phyloP scores from a whole-genome alignment of 2,113 vertebrate genomes.

The Heterochromis multidens region DNA sequence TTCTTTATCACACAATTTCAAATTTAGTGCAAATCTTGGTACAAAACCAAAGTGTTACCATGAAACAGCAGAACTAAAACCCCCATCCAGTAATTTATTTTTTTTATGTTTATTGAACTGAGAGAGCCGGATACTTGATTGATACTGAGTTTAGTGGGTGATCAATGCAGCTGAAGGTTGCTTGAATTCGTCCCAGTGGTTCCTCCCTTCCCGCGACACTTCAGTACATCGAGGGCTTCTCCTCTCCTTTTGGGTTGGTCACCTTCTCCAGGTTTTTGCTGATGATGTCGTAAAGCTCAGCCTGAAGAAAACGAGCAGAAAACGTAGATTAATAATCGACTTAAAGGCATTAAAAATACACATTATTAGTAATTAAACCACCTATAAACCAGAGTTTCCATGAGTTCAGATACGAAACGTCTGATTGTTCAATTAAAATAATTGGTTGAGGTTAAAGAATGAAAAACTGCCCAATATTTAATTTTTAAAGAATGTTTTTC shows the following conservation, averaged over 20 bases:
- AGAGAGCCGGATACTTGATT: neutral
- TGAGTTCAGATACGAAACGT: too few relatives aligned
- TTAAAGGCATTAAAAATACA: neutral
- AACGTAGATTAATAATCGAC: neutral
- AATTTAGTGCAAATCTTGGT: conserved; percentile 24
- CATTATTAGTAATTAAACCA: fast-evolving
- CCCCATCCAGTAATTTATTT: neutral
- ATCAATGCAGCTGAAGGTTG: neutral
- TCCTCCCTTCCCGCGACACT: neutral
- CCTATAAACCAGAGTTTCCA: too few relatives aligned
- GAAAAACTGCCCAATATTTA: neutral
- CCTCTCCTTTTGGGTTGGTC: conserved; percentile 89
- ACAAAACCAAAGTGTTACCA: neutral
- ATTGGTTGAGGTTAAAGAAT: too few relatives aligned
- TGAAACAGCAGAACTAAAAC: neutral
- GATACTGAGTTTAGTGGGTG: neutral
- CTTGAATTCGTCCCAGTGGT: neutral
- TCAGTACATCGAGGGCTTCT: conserved; percentile 87
- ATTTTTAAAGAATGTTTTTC: neutral
- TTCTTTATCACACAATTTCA: neutral
- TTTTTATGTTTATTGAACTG: neutral
- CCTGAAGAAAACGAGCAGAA: conserved; percentile 49
- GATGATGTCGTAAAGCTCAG: conserved; percentile 87
- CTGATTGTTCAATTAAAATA: too few relatives aligned
- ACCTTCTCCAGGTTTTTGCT: conserved; percentile 85